Percentiles rank a stretch among this genome's conserved stretches.
Evolutionary conservation across 2,888 invertebrate species (phyloP).

Genomic region (Drosophila austrosaltans): DNA sequence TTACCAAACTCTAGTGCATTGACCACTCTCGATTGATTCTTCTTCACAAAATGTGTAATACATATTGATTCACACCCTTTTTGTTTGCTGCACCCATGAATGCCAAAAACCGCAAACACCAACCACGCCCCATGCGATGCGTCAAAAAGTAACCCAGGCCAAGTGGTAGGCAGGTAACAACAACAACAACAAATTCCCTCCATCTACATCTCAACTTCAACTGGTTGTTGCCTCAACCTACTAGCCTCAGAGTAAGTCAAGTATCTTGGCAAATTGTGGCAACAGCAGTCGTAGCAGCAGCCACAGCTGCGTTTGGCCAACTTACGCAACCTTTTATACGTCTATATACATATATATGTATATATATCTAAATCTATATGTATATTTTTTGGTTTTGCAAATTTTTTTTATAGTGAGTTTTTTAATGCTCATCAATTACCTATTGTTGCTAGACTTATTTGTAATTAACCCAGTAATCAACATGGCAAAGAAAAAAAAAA

Average conservation of each 20-base stretch:
- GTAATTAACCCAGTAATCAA: slow-evolving; percentile 69
- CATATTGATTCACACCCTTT: neutral
- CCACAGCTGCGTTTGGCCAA: slow-evolving; percentile 45
- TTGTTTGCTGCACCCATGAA: neutral
- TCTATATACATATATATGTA: neutral
- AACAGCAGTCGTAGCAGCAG: slow-evolving; percentile 27
- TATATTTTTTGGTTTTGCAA: slow-evolving; percentile 13
- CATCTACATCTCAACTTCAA: slow-evolving; percentile 38
- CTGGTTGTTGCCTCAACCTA: slow-evolving; percentile 62
- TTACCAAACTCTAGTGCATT: no score
- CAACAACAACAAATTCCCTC: neutral
- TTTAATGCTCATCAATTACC: slow-evolving; percentile 68
- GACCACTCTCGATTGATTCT: no score
- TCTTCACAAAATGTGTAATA: no score
- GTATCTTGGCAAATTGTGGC: slow-evolving; percentile 35
- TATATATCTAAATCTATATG: no score
- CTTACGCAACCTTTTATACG: slow-evolving; percentile 40
- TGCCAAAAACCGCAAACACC: neutral
- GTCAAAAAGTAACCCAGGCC: slow-evolving; percentile 1
- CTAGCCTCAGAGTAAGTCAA: slow-evolving; percentile 39
- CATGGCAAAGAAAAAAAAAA: slow-evolving; percentile 11
- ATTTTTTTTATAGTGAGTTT: slow-evolving; percentile 24
- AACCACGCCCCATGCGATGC: slow-evolving; percentile 3
- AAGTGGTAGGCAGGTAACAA: neutral
- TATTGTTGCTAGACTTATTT: slow-evolving; percentile 57